These are phyloP conservation scores for Spodoptera litura DNA, from an alignment of 1,140 invertebrate species.

Conservation along the genomic window DNA sequence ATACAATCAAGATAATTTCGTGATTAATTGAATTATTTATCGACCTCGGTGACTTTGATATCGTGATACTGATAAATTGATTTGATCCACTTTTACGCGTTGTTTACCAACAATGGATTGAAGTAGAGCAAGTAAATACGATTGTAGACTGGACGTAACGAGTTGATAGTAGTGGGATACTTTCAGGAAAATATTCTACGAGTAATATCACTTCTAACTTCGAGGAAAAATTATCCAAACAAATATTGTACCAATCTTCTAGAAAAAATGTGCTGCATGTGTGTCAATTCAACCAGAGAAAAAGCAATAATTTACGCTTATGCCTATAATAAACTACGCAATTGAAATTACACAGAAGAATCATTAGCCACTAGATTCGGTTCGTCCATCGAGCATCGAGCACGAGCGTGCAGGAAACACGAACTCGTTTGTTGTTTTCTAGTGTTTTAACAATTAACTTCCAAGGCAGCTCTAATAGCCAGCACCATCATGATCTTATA, in stretches of 20 bases:
- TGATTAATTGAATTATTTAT: not conserved
- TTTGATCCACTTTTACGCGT: constrained; percentile 11
- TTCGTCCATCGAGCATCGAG: not conserved
- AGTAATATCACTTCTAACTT: too few species aligned
- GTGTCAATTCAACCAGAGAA: not conserved
- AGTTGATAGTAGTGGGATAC: too few species aligned
- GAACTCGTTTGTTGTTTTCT: constrained; percentile 50
- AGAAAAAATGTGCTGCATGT: too few species aligned
- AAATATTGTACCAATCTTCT: too few species aligned
- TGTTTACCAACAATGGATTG: constrained; percentile 18
- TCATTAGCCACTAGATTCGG: constrained; percentile 18
- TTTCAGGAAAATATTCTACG: too few species aligned
- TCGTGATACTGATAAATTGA: not conserved
- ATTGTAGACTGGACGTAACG: not conserved
- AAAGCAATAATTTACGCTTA: constrained; percentile 7
- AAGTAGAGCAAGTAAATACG: constrained; percentile 5
- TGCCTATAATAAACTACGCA: not conserved
- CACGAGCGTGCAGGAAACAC: constrained; percentile 44
- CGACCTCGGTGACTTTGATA: constrained; percentile 10
- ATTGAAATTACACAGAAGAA: constrained; percentile 7
- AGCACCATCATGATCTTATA: constrained; percentile 13
- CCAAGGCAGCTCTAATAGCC: constrained; percentile 45
- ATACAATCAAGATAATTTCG: not conserved
- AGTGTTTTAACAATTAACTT: constrained; percentile 25
- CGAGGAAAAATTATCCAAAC: too few species aligned